Evolutionary conservation across 2,888 invertebrate genomes (phyloP), one percentile per base, ranked within the genome.

Genomic region (Petrolisthes cinctipes): DNA sequence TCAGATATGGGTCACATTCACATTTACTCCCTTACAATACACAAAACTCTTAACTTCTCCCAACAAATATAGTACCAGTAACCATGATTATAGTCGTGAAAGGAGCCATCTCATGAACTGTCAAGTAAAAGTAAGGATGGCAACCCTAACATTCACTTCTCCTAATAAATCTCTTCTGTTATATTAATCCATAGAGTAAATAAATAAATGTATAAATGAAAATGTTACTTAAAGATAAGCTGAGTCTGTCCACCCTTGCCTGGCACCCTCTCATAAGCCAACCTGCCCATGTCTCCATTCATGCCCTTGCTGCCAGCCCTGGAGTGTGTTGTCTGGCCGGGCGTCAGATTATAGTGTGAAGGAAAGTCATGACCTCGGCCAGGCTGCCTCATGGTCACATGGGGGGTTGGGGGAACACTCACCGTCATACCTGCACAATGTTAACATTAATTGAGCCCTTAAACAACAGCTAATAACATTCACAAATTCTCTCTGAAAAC

Each of bases 311-410:
- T 56, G 73, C 23, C 20, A 11, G 83, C 20, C 57, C 23, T 20
- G 5, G 5, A n/a, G 54, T 53, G 53, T n/a, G 51, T 66, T 54
- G 56, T 6, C 20, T 51, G 68, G 53, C 68, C 11, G 81, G 71
- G 81, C 56, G 56, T 6, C 20, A 66, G 68, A n/a, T 79, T 11
- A 71, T 80, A 85, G n/a, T 85, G 51, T 7, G 71, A 23, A 17
- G 85, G 85, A 51, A 71, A 81, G 54, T 85, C 73, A 14, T 85
- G 79, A 56, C 85, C 73, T 37, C 85, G 85, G 7, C 85, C 85
- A 11, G 68, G 9, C 71, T 85, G 85, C n/a, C 85, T 66, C 11
- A 85, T 71, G 37, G 81, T 85, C 23, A 85, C 85, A 9, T 6
- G 54, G 17, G 85, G 85, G 56, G 85, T 81, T 5, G 85, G 85